phyloP scores from a whole-genome alignment of 2,888 invertebrate genomes.

The Pyrgus malvae region DNA sequence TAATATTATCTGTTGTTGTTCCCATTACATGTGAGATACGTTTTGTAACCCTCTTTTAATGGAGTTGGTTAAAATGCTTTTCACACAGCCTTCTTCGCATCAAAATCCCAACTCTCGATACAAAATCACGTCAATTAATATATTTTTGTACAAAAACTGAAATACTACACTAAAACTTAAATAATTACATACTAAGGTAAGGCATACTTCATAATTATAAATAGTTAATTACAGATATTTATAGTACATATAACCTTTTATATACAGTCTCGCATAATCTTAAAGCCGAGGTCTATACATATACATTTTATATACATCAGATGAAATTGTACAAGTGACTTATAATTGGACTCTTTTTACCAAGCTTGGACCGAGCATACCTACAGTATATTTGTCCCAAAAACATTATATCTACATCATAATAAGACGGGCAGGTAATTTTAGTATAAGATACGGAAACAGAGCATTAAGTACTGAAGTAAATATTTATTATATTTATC shows the following conservation, averaged over 20 bases:
- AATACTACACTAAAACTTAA: constrained; percentile 49
- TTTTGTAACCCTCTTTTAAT: constrained; percentile 15
- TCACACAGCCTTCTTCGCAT: constrained; percentile 70
- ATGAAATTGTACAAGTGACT: constrained; percentile 21
- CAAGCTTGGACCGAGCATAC: constrained; percentile 10
- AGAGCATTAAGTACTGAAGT: not conserved
- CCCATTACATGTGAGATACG: constrained; percentile 44
- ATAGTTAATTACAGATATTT: constrained; percentile 71
- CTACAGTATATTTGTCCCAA: not conserved
- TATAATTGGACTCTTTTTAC: constrained; percentile 17
- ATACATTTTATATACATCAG: constrained; percentile 34
- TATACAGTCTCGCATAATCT: constrained; percentile 77
- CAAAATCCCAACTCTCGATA: constrained; percentile 33
- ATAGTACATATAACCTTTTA: constrained; percentile 58
- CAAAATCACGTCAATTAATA: constrained; percentile 45
- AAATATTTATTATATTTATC: not conserved
- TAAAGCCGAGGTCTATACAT: constrained; percentile 70
- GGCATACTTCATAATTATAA: constrained; percentile 74
- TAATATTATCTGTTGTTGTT: constrained; percentile 39
- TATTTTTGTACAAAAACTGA: constrained; percentile 59
- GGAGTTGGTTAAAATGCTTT: constrained; percentile 67
- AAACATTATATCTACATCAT: not conserved
- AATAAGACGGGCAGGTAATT: too few species aligned
- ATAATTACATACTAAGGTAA: constrained; percentile 59
- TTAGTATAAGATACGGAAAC: too few species aligned